Evolutionary conservation across 2,888 invertebrate genomes (phyloP).

Genomic region (Drosophila sordidapex): DNA sequence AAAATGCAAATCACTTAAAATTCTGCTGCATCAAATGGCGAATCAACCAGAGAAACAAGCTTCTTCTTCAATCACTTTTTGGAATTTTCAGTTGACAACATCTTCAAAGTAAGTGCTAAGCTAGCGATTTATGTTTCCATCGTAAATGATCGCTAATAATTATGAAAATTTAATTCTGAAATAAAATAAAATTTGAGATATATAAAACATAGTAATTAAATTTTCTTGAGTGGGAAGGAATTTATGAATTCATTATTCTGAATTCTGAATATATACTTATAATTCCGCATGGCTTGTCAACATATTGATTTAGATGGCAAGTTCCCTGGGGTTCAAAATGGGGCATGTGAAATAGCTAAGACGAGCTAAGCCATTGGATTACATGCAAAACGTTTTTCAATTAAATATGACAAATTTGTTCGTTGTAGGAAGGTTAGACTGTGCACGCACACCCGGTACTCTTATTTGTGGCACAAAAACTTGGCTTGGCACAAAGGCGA

Average conservation of each 20-base stretch:
- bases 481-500: conserved; percentile 77
- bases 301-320: conserved; percentile 2
- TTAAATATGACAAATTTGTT: conserved; percentile 1
- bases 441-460: conserved; percentile 27
- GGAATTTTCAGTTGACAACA: background rate
- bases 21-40: background rate
- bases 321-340: background rate
- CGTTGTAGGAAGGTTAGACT: conserved; percentile 8
- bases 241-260: background rate
- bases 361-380: background rate
- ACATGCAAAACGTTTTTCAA: background rate
- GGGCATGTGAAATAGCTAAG: background rate
- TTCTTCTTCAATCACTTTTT: background rate
- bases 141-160: background rate
- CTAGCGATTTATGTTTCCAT: background rate
- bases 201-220: background rate
- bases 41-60: background rate
- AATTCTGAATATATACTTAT: background rate
- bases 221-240: background rate
- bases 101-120: background rate
- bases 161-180: background rate
- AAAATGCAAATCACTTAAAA: background rate
- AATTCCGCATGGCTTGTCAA: background rate
- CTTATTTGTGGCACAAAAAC: conserved; percentile 55
- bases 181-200: background rate